phyloP scores from a whole-genome alignment of 1,140 invertebrate genomes.

The Brachystomella parvula region DNA sequence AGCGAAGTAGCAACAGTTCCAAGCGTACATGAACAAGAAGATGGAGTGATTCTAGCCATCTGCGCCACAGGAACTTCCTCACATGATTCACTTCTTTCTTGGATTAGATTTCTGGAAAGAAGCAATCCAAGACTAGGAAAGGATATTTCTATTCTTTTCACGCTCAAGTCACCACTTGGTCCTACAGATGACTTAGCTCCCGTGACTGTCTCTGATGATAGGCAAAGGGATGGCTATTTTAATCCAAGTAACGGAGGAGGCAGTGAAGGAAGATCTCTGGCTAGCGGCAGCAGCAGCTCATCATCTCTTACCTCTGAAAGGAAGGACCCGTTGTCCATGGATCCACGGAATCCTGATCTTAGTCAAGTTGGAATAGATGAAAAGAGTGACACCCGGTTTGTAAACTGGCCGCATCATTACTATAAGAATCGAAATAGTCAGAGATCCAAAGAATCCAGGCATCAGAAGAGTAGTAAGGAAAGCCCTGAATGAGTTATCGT shows the following conservation, averaged over 20 bases:
- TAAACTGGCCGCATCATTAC: slow-evolving; percentile 36
- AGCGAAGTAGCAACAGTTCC: slow-evolving; percentile 40
- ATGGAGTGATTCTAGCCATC: slow-evolving; percentile 78
- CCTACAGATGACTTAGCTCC: slow-evolving; percentile 33
- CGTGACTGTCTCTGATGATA: slow-evolving; percentile 3
- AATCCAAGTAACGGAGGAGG: neutral
- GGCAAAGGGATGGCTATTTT: slow-evolving; percentile 10
- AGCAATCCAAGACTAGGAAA: slow-evolving; percentile 61
- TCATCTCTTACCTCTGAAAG: neutral
- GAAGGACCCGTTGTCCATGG: neutral
- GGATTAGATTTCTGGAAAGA: slow-evolving; percentile 78
- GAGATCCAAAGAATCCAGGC: neutral
- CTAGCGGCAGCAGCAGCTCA: neutral
- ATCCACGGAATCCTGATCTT: slow-evolving; percentile 27
- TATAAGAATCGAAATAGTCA: too few relatives aligned
- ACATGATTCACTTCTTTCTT: slow-evolving; percentile 81
- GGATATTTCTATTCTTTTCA: slow-evolving; percentile 72
- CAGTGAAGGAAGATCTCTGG: neutral
- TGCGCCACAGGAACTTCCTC: slow-evolving; percentile 83
- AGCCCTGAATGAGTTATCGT: too few relatives aligned
- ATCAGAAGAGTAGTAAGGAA: neutral
- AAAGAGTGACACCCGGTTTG: slow-evolving; percentile 29
- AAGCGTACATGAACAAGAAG: slow-evolving; percentile 82
- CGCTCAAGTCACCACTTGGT: slow-evolving; percentile 46
- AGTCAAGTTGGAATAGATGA: slow-evolving; percentile 27